phyloP scores from a whole-genome alignment of 2,113 vertebrate genomes.

The Apteryx mantelli region DNA sequence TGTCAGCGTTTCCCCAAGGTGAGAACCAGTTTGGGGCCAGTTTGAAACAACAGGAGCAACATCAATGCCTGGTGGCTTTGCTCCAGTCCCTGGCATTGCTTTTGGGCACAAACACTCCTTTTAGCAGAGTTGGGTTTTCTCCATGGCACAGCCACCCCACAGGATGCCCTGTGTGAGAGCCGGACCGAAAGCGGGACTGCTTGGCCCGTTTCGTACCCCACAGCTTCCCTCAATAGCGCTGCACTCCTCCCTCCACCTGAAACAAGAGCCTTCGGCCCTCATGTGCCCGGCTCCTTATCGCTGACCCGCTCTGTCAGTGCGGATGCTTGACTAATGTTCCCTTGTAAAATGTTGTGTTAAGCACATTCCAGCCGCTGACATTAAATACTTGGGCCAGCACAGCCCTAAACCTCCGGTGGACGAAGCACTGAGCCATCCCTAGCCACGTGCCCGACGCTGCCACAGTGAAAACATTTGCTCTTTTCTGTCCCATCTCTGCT shows the following conservation, averaged over 20 bases:
- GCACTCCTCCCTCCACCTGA: not conserved
- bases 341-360: slow-evolving; percentile 73
- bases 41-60: not conserved
- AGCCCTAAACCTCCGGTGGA: slow-evolving; percentile 9
- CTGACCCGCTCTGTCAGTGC: slow-evolving; percentile 49
- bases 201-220: not conserved
- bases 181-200: not conserved
- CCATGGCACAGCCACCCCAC: not conserved
- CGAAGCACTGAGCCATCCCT: slow-evolving; percentile 42
- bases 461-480: slow-evolving; percentile 17
- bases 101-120: too few species aligned
- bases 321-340: slow-evolving; percentile 73
- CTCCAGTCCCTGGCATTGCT: not conserved
- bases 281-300: slow-evolving; percentile 32
- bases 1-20: not conserved
- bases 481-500: not conserved
- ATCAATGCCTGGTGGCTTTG: not conserved
- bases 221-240: not conserved
- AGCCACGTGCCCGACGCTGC: slow-evolving; percentile 1
- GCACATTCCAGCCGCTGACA: slow-evolving; percentile 74
- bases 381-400: slow-evolving; percentile 55
- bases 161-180: not conserved
- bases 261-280: slow-evolving; percentile 49
- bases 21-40: not conserved
- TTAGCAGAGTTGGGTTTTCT: not conserved